These are phyloP conservation scores for Typhlomys cinereus DNA, from an alignment of 2,113 vertebrate genomes.

Conservation along the genomic window DNA sequence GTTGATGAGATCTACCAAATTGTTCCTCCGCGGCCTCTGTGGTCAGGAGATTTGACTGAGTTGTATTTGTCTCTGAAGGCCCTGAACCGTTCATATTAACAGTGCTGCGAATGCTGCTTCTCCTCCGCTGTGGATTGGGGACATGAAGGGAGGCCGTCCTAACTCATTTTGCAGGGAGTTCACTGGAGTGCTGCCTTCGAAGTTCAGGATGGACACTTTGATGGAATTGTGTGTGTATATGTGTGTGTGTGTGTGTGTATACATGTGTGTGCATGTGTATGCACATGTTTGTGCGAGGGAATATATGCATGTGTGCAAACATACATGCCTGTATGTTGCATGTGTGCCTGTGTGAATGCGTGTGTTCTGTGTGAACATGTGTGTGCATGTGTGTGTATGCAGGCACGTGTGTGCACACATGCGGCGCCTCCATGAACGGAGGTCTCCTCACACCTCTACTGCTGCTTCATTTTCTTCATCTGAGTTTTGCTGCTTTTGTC, in stretches of 20 bases:
- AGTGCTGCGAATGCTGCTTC: constrained; percentile 90
- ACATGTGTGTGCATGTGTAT: not conserved
- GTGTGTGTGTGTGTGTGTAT: too few relatives aligned
- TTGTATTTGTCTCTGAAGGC: constrained; percentile 91
- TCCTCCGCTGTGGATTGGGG: constrained; percentile 87
- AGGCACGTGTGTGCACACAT: not conserved
- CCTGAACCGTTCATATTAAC: constrained; percentile 91
- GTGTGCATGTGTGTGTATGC: not conserved
- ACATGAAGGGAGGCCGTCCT: constrained; percentile 79
- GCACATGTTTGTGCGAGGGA: too few relatives aligned
- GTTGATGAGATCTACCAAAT: constrained; percentile 97
- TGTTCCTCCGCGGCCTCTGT: constrained; percentile 92
- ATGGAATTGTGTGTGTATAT: constrained; percentile 34
- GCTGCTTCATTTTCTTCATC: constrained; percentile 64
- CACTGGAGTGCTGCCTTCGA: constrained; percentile 66
- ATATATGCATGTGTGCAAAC: not conserved
- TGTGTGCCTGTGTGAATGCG: constrained; percentile 1
- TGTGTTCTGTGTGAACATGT: not conserved
- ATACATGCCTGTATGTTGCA: not conserved
- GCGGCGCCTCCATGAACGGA: constrained; percentile 18
- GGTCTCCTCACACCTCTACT: constrained; percentile 64
- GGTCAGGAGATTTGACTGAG: constrained; percentile 92
- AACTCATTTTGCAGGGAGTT: constrained; percentile 81
- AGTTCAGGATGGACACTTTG: constrained; percentile 68
- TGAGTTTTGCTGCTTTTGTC: too few relatives aligned